phyloP scores from a whole-genome alignment of 2,797 vertebrate species.

The Tangara arthus region DNA sequence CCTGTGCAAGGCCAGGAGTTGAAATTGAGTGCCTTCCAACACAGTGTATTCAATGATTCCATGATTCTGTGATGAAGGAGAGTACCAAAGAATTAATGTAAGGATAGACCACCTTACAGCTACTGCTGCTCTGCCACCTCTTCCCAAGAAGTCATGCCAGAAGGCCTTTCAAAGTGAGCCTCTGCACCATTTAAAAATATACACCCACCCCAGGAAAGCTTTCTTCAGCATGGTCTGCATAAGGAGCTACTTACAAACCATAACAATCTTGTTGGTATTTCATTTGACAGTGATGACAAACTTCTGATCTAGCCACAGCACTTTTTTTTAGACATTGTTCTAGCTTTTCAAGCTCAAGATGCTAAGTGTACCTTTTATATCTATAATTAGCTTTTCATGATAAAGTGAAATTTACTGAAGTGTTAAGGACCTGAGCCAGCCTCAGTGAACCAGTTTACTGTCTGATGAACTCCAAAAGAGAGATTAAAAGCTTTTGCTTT shows the following conservation, averaged over 20 bases:
- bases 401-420: background rate
- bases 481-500: background rate
- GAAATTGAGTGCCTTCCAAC: background rate
- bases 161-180: background rate
- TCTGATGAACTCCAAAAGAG: background rate
- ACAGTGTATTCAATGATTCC: accelerated
- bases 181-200: background rate
- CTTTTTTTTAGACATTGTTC: background rate
- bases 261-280: background rate
- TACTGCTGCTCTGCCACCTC: background rate
- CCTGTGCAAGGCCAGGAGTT: background rate
- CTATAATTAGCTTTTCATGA: background rate
- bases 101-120: background rate
- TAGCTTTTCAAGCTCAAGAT: background rate
- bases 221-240: background rate
- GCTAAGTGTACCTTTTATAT: background rate
- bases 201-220: background rate
- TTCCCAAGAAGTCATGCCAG: background rate
- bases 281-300: background rate
- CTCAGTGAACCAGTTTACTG: background rate
- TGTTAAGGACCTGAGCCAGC: background rate
- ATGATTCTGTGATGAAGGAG: background rate
- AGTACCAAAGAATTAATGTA: background rate
- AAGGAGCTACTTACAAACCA: background rate
- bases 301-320: background rate